These are phyloP conservation scores for Calycopis cecrops DNA, from an alignment of 1,140 invertebrate species.

Conservation along the genomic window DNA sequence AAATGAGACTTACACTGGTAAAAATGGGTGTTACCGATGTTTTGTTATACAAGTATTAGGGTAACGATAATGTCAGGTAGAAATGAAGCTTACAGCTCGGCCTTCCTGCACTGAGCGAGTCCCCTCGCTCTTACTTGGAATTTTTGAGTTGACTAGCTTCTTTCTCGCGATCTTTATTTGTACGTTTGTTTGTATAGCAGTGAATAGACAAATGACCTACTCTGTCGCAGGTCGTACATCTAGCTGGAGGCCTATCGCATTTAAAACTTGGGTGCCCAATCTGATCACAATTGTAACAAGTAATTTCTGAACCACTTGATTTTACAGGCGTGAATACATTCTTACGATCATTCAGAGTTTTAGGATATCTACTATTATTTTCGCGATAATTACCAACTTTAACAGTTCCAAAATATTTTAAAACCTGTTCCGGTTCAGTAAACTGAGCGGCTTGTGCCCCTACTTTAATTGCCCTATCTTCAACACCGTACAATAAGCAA, in stretches of 20 bases:
- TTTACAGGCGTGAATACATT: not conserved
- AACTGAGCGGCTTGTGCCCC: constrained; percentile 26
- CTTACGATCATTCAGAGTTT: not conserved
- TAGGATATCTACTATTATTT: not conserved
- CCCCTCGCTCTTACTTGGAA: too few relatives aligned
- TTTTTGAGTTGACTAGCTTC: too few relatives aligned
- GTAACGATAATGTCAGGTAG: too few relatives aligned
- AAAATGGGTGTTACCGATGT: too few relatives aligned
- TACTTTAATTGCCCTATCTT: constrained; percentile 18
- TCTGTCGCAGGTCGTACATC: constrained; percentile 20
- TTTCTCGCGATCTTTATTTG: too few relatives aligned
- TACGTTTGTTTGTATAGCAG: constrained; percentile 15
- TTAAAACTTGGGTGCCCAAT: constrained; percentile 13
- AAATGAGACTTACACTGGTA: too few relatives aligned
- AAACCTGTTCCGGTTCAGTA: constrained; percentile 18
- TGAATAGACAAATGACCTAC: constrained; percentile 17
- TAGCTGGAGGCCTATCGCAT: constrained; percentile 8
- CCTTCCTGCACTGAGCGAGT: too few relatives aligned
- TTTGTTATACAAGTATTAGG: too few relatives aligned
- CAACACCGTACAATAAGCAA: constrained; percentile 23
- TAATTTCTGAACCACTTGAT: constrained; percentile 1
- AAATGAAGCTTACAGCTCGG: too few relatives aligned
- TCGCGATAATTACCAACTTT: constrained; percentile 14
- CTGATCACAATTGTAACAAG: constrained; percentile 15
- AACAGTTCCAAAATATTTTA: constrained; percentile 23